phyloP scores from a whole-genome alignment of 1,140 invertebrate genomes.

The Eupeodes corollae region DNA sequence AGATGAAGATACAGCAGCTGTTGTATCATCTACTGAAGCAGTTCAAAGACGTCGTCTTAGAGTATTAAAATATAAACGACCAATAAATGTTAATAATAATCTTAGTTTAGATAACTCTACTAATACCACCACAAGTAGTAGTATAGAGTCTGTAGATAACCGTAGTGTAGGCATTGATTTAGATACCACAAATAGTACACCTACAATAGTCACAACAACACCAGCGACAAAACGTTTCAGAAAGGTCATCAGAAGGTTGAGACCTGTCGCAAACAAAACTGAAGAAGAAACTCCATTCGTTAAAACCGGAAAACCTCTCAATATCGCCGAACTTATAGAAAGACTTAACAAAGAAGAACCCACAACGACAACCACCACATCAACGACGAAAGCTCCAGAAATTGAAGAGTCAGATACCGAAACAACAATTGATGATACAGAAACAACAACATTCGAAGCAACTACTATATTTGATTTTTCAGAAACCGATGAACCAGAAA shows the following conservation, averaged over 20 bases:
- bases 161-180: constrained; percentile 1
- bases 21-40: constrained; percentile 4
- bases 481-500: too few relatives aligned
- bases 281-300: background rate
- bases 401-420: background rate
- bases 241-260: constrained; percentile 28
- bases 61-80: constrained; percentile 25
- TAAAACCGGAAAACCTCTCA: too few relatives aligned
- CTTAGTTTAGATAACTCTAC: constrained; percentile 9
- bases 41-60: constrained; percentile 23
- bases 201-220: background rate
- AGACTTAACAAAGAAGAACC: background rate
- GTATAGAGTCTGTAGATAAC: constrained; percentile 4
- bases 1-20: constrained; percentile 8
- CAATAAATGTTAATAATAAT: constrained; percentile 11
- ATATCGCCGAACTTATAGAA: too few relatives aligned
- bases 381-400: background rate
- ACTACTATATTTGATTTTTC: background rate
- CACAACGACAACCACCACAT: background rate
- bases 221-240: constrained; percentile 23
- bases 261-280: background rate
- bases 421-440: background rate
- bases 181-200: constrained; percentile 2
- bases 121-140: constrained; percentile 11
- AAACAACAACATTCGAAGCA: background rate